Base-by-base conservation (phyloP, 2,113 vertebrate species). In the Antigone vipio region DNA sequence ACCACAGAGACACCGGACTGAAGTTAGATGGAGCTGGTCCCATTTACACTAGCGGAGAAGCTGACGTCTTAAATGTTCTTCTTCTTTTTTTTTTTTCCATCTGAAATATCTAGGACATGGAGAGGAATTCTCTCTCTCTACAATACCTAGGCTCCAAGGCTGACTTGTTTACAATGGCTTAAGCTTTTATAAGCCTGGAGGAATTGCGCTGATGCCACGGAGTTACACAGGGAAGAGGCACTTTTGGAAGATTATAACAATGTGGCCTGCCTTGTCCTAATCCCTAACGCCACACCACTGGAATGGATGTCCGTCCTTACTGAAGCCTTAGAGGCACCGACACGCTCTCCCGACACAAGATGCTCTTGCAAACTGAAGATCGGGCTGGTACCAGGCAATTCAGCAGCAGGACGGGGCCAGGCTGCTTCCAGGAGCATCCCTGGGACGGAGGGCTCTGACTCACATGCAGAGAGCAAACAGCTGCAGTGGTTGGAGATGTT, bases 111-210 rank as follows among this genome's bases (percentile, higher is more conserved):
- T 74, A 74, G 88, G 75, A 73, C 82, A n/a, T 10, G 64, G 67
- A 80, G 47, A 90, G 47, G 85, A 92, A 93, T 95, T 77, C 69
- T 85, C 83, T 92, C 35, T 75, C 35, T 75, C 63, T 44, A 30
- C 72, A 79, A n/a, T 60, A 87, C 64, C 82, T 77, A 67, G 38
- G 49, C 62, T 82, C 67, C 88, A 73, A 84, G 42, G 63, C 88
- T 82, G 71, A 67, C 55, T 69, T 92, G 82, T 88, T 96, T 90
- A 86, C 67, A 88, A 60, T 34, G 68, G 56, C 47, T 88, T 80
- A 80, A 92, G 75, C 52, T 83, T 95, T 88, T 79, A 49, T 47
- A 88, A 92, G 53, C 71, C 87, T 53, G 60, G 66, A 92, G 72
- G 75, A 96, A 94, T 63, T 38, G 78, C 71, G 53, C n/a, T 62